Conservation (phyloP, 2,888 invertebrate species). For the Lasioglossum figueresi region DNA sequence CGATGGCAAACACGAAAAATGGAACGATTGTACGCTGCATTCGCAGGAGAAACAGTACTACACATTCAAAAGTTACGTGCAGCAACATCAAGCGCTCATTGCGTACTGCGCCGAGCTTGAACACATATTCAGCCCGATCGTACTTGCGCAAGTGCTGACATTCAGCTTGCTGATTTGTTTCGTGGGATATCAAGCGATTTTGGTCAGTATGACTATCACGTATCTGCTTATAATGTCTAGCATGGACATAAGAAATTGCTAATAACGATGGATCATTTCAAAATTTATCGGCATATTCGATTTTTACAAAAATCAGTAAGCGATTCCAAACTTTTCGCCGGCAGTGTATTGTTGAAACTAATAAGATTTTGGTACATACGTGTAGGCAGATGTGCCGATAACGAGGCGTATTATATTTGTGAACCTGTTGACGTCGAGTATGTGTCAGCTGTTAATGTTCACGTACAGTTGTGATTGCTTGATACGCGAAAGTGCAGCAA, state of each 20-base stretch:
- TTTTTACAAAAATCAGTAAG: too few relatives aligned
- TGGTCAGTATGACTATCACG: slow-evolving; percentile 28
- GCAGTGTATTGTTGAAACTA: background rate
- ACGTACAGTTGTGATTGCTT: slow-evolving; percentile 45
- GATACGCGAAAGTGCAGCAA: slow-evolving; percentile 8
- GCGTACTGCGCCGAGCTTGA: slow-evolving; percentile 17
- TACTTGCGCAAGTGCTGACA: slow-evolving; percentile 33
- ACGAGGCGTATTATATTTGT: slow-evolving; percentile 13
- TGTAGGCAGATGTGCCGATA: slow-evolving; percentile 7
- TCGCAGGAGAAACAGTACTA: background rate
- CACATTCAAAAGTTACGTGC: slow-evolving; percentile 4
- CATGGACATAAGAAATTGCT: too few relatives aligned
- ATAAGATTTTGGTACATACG: background rate
- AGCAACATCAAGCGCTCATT: slow-evolving; percentile 37
- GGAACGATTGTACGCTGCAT: rapidly evolving
- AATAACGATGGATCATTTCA: too few relatives aligned
- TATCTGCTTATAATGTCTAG: background rate
- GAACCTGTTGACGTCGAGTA: slow-evolving; percentile 19
- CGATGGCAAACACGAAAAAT: background rate
- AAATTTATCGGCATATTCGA: too few relatives aligned
- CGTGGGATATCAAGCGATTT: slow-evolving; percentile 34
- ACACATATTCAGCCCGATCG: slow-evolving; percentile 12
- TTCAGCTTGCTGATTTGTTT: slow-evolving; percentile 44
- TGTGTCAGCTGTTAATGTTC: slow-evolving; percentile 42
- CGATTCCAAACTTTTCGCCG: too few relatives aligned